phyloP scores from a whole-genome alignment of 2,888 invertebrate species.

The Drosophila koepferae region DNA sequence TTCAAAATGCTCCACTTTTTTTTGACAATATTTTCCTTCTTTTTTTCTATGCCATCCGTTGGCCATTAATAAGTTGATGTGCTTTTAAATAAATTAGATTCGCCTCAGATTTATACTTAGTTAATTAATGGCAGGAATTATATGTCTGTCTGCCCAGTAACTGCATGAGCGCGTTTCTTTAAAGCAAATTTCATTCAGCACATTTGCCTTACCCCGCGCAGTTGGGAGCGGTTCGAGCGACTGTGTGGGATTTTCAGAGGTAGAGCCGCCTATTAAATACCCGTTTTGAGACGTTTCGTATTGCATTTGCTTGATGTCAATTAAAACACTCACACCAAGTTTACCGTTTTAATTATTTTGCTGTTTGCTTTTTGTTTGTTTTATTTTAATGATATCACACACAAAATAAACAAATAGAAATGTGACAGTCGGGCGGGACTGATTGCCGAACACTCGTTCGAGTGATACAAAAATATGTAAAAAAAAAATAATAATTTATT shows the following conservation, averaged over 20 bases:
- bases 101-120: constrained; percentile 24
- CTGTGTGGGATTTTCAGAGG: neutral
- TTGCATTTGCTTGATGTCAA: constrained; percentile 39
- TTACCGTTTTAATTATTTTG: constrained; percentile 9
- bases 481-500: too few relatives aligned
- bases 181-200: constrained; percentile 14
- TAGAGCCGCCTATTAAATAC: neutral
- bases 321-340: constrained; percentile 17
- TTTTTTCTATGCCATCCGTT: neutral
- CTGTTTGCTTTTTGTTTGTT: neutral
- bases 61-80: constrained; percentile 35
- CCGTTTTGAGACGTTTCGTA: constrained; percentile 6
- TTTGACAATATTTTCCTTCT: constrained; percentile 19
- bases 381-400: constrained; percentile 14
- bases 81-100: constrained; percentile 58
- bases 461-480: too few relatives aligned
- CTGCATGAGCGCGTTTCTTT: constrained; percentile 4
- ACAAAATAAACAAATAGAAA: neutral
- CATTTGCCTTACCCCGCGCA: neutral
- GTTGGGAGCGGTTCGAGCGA: neutral
- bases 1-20: constrained; percentile 33
- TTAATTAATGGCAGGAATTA: constrained; percentile 39
- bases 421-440: neutral
- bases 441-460: neutral
- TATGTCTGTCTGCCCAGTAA: neutral